Conservation (phyloP, 2,797 vertebrate genomes). For the Brotula barbata region DNA sequence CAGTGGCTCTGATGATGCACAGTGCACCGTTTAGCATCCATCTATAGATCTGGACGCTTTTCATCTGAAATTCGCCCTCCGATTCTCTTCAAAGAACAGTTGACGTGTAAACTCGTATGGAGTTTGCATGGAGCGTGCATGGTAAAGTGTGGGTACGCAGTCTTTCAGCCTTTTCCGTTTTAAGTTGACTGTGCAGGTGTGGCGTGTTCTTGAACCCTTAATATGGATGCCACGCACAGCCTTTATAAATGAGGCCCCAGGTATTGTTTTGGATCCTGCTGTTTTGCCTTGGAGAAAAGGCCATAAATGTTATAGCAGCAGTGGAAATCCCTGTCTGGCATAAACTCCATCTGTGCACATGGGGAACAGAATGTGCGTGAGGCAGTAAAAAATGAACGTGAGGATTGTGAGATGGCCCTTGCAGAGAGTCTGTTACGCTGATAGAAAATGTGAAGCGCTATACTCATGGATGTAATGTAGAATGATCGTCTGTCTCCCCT, state of each 20-base stretch:
- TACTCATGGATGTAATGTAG: constrained; percentile 76
- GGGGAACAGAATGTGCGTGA: constrained; percentile 34
- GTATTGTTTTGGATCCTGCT: constrained; percentile 57
- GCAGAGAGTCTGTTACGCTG: constrained; percentile 70
- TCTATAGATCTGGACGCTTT: too few species aligned
- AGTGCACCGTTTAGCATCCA: too few species aligned
- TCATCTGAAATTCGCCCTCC: too few species aligned
- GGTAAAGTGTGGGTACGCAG: too few species aligned
- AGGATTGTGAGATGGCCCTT: constrained; percentile 64
- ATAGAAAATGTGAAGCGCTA: constrained; percentile 76
- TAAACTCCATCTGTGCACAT: constrained; percentile 65
- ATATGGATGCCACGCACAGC: too few species aligned
- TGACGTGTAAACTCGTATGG: too few species aligned
- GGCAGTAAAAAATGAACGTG: constrained; percentile 65
- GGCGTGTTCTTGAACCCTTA: too few species aligned
- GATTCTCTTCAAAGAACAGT: too few species aligned
- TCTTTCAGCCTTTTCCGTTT: too few species aligned
- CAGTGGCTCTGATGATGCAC: too few species aligned
- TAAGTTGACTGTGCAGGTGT: too few species aligned
- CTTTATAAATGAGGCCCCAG: constrained; percentile 46
- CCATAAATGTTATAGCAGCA: constrained; percentile 56
- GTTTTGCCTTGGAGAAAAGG: constrained; percentile 51
- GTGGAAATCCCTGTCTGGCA: constrained; percentile 59
- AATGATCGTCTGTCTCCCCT: constrained; percentile 77
- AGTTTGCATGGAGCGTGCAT: too few species aligned